Conservation (phyloP, 2,888 invertebrate genomes). For the Conistra vaccinii region DNA sequence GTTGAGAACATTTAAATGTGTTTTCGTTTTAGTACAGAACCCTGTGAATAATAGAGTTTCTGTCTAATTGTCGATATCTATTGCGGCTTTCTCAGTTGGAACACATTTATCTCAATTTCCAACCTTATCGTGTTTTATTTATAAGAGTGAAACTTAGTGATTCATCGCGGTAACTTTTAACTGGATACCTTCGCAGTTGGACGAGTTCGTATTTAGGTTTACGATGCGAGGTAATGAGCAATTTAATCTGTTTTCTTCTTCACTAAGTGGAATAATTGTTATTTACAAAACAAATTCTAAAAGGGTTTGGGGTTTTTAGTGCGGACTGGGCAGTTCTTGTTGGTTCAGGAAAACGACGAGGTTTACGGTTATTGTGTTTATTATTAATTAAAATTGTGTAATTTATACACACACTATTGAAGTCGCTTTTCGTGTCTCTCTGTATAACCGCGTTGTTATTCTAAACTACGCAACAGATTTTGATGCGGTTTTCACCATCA, state of each 20-base stretch:
- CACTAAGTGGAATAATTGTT: slow-evolving; percentile 56
- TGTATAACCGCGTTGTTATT: background rate
- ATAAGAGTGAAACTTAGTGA: slow-evolving; percentile 56
- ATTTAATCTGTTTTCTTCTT: slow-evolving; percentile 53
- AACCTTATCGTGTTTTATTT: slow-evolving; percentile 56
- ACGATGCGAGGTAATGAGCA: slow-evolving; percentile 58
- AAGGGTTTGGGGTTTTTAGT: slow-evolving; percentile 22
- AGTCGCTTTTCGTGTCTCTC: background rate
- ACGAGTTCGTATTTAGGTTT: slow-evolving; percentile 63
- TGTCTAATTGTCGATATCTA: slow-evolving; percentile 58
- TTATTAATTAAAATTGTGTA: slow-evolving; percentile 1
- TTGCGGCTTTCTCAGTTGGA: slow-evolving; percentile 40
- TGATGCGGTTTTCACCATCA: too few relatives aligned
- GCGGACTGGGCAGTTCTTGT: background rate
- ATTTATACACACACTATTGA: background rate
- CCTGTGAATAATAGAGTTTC: slow-evolving; percentile 54
- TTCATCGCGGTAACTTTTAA: slow-evolving; percentile 62
- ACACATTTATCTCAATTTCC: slow-evolving; percentile 54
- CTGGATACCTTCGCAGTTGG: slow-evolving; percentile 47
- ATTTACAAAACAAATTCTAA: slow-evolving; percentile 27
- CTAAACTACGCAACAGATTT: background rate
- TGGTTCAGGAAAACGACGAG: background rate
- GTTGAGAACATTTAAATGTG: slow-evolving; percentile 41
- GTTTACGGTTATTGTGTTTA: background rate
- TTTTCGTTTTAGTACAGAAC: slow-evolving; percentile 50